These are phyloP conservation scores for Siniperca scherzeri DNA, from an alignment of 2,797 vertebrate genomes.

Conservation along the genomic window DNA sequence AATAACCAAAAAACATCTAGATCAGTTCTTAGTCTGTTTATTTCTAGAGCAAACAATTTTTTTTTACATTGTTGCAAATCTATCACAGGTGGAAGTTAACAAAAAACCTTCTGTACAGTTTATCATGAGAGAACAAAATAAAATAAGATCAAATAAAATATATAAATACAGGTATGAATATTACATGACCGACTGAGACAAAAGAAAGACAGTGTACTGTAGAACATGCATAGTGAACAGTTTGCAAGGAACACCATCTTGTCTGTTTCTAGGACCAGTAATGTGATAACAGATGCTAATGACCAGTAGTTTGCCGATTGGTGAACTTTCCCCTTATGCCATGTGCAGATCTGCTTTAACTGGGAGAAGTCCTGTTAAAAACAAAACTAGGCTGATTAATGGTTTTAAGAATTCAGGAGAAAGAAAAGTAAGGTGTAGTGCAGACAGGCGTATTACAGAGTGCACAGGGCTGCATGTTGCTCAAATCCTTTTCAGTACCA, in stretches of 20 bases:
- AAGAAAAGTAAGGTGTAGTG: conserved; percentile 72
- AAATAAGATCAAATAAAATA: conserved; percentile 80
- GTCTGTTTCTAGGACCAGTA: conserved; percentile 70
- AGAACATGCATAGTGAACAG: conserved; percentile 90
- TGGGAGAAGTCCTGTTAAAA: conserved; percentile 73
- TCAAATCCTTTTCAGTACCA: conserved; percentile 49
- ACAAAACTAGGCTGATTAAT: conserved; percentile 66
- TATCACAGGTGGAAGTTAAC: conserved; percentile 93
- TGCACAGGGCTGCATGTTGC: conserved; percentile 60
- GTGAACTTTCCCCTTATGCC: conserved; percentile 76
- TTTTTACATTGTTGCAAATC: conserved; percentile 90
- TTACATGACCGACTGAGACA: conserved; percentile 88
- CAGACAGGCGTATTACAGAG: conserved; percentile 79
- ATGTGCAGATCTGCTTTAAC: conserved; percentile 80
- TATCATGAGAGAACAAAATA: conserved; percentile 85
- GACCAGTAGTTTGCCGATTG: conserved; percentile 69
- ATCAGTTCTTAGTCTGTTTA: conserved; percentile 85
- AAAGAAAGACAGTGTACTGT: conserved; percentile 79
- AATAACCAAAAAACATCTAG: conserved; percentile 20
- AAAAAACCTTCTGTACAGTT: conserved; percentile 92
- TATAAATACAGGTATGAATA: conserved; percentile 96
- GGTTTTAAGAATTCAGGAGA: conserved; percentile 52
- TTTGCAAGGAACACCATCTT: conserved; percentile 77
- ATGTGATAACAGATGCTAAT: conserved; percentile 45
- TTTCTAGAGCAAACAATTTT: conserved; percentile 93